These are phyloP conservation scores for Theocolax elegans DNA, from an alignment of 1,140 invertebrate species.

Conservation along the genomic window DNA sequence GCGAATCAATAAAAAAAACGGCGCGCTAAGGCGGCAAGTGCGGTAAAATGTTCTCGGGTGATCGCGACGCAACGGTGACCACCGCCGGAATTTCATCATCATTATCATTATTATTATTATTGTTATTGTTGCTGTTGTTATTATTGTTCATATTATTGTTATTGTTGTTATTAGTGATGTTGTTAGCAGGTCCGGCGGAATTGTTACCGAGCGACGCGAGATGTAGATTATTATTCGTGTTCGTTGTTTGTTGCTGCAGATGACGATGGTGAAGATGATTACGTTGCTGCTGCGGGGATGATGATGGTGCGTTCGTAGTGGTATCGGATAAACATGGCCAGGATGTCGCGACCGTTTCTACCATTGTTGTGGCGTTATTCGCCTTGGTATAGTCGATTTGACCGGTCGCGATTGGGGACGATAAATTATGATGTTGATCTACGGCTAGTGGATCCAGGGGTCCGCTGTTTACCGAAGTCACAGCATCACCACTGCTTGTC, in stretches of 20 bases:
- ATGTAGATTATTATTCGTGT: too few relatives aligned
- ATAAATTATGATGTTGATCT: constrained; percentile 25
- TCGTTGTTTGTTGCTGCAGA: background rate
- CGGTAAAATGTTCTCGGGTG: constrained; percentile 61
- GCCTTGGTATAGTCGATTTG: constrained; percentile 20
- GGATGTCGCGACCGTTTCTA: background rate
- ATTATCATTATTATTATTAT: background rate
- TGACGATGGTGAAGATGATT: constrained; percentile 18
- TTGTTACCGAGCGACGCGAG: too few relatives aligned
- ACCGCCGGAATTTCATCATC: constrained; percentile 23
- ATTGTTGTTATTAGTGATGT: too few relatives aligned
- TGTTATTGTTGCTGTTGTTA: too few relatives aligned
- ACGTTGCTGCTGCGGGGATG: constrained; percentile 30
- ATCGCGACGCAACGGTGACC: constrained; percentile 43
- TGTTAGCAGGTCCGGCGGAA: too few relatives aligned
- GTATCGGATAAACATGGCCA: constrained; percentile 2
- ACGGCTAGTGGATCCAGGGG: constrained; percentile 14
- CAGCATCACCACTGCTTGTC: too few relatives aligned
- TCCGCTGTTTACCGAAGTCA: constrained; percentile 32
- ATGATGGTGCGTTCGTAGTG: constrained; percentile 32
- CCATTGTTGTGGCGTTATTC: background rate
- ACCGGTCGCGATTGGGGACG: background rate
- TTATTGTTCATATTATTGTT: too few relatives aligned
- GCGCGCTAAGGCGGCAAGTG: constrained; percentile 64
- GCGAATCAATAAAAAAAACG: constrained; percentile 34